Percentiles rank a stretch among this genome's conserved stretches.
Evolutionary conservation across 2,888 invertebrate genomes (phyloP).

Genomic region (Sinentomon sp.): DNA sequence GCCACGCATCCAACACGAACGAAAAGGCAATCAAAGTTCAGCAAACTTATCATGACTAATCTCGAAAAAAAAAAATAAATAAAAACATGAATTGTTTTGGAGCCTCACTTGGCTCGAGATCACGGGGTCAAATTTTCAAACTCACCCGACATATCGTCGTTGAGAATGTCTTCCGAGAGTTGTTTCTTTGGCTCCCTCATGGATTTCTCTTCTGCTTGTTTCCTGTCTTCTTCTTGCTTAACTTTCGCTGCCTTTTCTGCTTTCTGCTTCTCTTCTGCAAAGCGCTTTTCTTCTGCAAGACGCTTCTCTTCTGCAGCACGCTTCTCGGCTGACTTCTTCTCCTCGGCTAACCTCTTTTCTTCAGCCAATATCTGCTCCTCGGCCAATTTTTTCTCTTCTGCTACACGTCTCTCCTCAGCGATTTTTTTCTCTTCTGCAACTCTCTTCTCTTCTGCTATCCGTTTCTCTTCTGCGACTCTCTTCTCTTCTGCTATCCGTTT

Average conservation of each 20-base stretch:
- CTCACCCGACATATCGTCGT: too few species aligned
- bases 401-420: not conserved
- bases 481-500: not conserved
- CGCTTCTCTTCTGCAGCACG: too few species aligned
- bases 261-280: slow-evolving; percentile 1
- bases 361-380: slow-evolving; percentile 12
- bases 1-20: too few species aligned
- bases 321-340: slow-evolving; percentile 13
- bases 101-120: too few species aligned
- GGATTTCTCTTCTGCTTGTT: slow-evolving; percentile 8
- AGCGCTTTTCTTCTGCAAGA: too few species aligned
- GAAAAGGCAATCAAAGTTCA: too few species aligned
- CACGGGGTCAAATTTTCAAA: too few species aligned
- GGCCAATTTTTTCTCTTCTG: not conserved
- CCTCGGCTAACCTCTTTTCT: slow-evolving; percentile 11
- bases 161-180: too few species aligned
- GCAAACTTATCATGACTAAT: too few species aligned
- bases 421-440: slow-evolving; percentile 1
- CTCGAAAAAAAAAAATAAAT: too few species aligned
- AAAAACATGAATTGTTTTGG: too few species aligned
- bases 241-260: slow-evolving; percentile 7
- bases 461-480: not conserved
- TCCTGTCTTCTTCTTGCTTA: slow-evolving; percentile 10
- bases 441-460: slow-evolving; percentile 2
- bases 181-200: slow-evolving; percentile 3